Evolutionary conservation across 1,140 invertebrate species (phyloP), one percentile per base, ranked within the genome.

Genomic region (Tetragonula clypearis): DNA sequence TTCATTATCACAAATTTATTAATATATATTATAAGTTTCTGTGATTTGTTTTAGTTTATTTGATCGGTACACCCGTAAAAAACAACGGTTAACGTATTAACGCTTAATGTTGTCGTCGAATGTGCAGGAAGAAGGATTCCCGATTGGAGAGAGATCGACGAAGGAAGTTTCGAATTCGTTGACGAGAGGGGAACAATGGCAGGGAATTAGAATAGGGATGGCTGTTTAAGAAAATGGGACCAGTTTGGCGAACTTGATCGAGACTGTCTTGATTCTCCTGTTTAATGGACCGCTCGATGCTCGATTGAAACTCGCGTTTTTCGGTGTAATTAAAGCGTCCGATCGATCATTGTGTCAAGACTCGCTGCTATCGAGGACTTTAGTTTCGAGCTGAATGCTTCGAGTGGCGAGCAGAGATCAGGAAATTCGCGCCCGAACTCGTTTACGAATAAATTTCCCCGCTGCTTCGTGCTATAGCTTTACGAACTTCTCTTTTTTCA

Each of bases 271-370:
- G 17, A 68, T 35, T 53, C 53, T 21, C 26, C 26, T 58, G 55
- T 56, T 75, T 58, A 75, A 58, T 23, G 73, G 73, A 35, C 55
- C 26, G 26, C 26, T 35, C 73, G 17, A 41, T 12, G 73, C 53
- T 56, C 73, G 55, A 75, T 75, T 23, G 26, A 75, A 75, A 75
- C 55, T 26, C 73, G 30, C 30, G 73, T 75, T 75, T 75, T 75
- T 75, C 53, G 19, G 11, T 75, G 55, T 75, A 75, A 75, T 75
- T 75, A 75, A 75, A 11, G 55, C 73, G 12, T 17, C 26, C 55
- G 73, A 75, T 75, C 73, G 73, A 75, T 75, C 73, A 58, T 75
- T 23, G 55, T 30, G 73, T 58, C 58, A 30, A 75, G 30, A 75
- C 30, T 58, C 55, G n/a, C n/a, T 56, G 53, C 26, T 35, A 11